Evolutionary conservation across 2,888 invertebrate species (phyloP), one percentile per base, ranked within the genome.

Genomic region (Theodoxus fluviatilis): DNA sequence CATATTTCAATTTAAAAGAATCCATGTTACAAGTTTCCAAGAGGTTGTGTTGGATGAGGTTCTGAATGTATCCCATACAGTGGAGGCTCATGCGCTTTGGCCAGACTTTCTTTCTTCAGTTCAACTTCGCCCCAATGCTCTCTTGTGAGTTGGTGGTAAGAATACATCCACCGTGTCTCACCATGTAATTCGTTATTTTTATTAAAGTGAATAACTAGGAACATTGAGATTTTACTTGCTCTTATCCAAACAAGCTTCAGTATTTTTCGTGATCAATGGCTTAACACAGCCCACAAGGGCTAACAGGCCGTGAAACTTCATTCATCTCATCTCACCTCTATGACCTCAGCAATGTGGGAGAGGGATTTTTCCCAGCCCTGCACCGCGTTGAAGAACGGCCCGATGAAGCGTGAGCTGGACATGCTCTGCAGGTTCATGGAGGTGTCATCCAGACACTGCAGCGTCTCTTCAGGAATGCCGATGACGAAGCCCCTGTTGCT

Each of bases 361-460:
- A 96, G 87, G 0, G 90, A 90, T 71, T 91, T 92, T 80, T 95
- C 95, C 94, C 94, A 94, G 67, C 91, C 92, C 83, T 94, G 93
- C 0, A 96, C 94, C n/a, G 91, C 90, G 3, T 88, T 85, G 59
- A 94, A 87, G 88, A 96, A 96, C 0, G 95, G 95, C 0, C 94
- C 95, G 69, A 95, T 92, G 84, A 94, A 96, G 83, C 93, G 37
- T 73, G 82, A 79, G 15, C 84, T 83, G 35, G 84, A 78, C 94
- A 96, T 95, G 77, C 94, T 93, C 87, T 95, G 95, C 69, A 96
- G 88, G 80, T 92, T 92, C 92, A 95, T 93, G 71, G 93, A 91
- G 81, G 95, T 94, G 79, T 96, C 95, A 82, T 96, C 96, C 3
- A 96, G 86, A 38, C 92, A 90, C 82, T 92, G 92, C 73, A 91